Evolutionary conservation across 2,113 vertebrate genomes (phyloP), one percentile per base, ranked within the genome.

Genomic region (Crotalus horridus): DNA sequence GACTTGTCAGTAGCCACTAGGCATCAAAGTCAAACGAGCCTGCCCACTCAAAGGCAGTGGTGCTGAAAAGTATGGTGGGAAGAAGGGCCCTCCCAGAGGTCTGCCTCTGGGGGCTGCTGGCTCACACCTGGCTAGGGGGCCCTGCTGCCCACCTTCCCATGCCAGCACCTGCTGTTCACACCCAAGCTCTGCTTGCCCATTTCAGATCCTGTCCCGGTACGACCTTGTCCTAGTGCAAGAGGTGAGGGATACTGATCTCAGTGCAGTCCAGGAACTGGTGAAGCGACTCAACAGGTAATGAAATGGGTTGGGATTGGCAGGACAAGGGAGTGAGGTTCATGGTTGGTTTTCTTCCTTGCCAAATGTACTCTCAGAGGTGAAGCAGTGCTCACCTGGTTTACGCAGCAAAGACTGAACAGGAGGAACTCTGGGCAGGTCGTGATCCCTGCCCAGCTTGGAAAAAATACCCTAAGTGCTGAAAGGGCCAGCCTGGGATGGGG

Each of bases 161-260:
- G 64, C 64, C 64, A 69, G 29, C 29, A 33, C 29, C 64, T 33
- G 17, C 13, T 24, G 3, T 10, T 74, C 23, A 74, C 4, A 6
- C 8, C 86, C 7, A 26, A 13, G 24, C 33, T 61, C 7, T 4
- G 11, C n/a, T 48, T 56, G 12, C n/a, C 39, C 91, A 3, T 0
- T 54, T 11, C 96, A 99, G 98, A 97, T 98, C 90, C 97, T 99
- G 86, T 92, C 85, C 0, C 98, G 98, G 55, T 99, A 98, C 0
- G 98, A 99, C 21, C 88, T 98, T 86, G 93, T 98, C 74, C 95
- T 99, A 39, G 98, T 99, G 93, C 98, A 99, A 96, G 98, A 99
- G 94, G 98, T 99, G 94, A 97, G 98, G 0, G 98, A 99, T 96
- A 94, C 23, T 0, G 98, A 98, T 92, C 98, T 98, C 93, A 98